phyloP scores from a whole-genome alignment of 2,888 invertebrate genomes.

The Cerastis leucographa region DNA sequence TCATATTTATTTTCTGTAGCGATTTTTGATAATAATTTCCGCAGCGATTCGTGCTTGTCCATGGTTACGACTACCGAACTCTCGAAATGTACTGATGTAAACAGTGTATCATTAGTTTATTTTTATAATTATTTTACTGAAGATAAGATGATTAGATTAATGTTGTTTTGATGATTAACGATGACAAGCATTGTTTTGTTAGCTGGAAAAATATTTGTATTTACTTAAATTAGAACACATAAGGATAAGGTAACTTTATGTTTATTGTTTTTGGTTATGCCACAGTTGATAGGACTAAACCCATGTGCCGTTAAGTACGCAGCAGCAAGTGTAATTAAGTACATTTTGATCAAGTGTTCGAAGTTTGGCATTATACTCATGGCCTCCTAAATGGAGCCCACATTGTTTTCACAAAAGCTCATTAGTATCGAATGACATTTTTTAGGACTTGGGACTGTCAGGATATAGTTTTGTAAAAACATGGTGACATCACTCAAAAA shows the following conservation, averaged over 20 bases:
- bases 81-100: not conserved
- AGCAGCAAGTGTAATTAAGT: not conserved
- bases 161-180: not conserved
- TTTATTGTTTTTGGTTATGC: not conserved
- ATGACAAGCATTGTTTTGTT: not conserved
- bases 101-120: not conserved
- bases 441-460: too few species aligned
- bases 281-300: too few species aligned
- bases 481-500: too few species aligned
- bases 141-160: not conserved
- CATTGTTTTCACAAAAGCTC: too few species aligned
- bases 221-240: not conserved
- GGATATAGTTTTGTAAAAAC: too few species aligned
- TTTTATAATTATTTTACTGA: not conserved
- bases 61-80: conserved; percentile 16
- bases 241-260: not conserved
- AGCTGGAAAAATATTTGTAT: not conserved
- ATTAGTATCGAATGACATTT: too few species aligned
- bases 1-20: conserved; percentile 68
- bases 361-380: not conserved
- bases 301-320: not conserved
- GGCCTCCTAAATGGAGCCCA: too few species aligned
- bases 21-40: conserved; percentile 57
- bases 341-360: not conserved
- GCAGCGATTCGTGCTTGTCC: conserved; percentile 31